Evolutionary conservation across 1,140 invertebrate species (phyloP).

Genomic region (Cydia fagiglandana): DNA sequence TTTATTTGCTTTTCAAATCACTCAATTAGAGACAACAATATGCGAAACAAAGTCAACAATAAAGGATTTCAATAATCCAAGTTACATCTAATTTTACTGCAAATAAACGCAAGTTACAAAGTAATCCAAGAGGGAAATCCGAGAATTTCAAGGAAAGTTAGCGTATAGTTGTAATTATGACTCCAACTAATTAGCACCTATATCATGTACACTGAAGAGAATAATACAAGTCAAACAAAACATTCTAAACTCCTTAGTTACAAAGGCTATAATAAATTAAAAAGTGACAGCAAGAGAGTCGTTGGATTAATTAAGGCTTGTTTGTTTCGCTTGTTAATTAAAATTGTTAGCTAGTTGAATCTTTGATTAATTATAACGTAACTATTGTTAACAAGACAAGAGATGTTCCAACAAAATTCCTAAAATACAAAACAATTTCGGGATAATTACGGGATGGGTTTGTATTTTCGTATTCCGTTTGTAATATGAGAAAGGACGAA

Average conservation of each 20-base stretch:
- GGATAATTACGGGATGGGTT: background rate
- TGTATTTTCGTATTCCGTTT: slow-evolving; percentile 1
- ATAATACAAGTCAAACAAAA: slow-evolving; percentile 2
- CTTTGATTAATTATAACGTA: slow-evolving; percentile 15
- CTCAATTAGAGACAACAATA: background rate
- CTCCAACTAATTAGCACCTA: background rate
- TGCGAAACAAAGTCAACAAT: background rate
- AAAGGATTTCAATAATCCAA: background rate
- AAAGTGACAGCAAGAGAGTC: background rate
- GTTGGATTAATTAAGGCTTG: slow-evolving; percentile 16
- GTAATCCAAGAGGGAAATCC: background rate
- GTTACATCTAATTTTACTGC: no score
- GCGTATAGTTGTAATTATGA: background rate
- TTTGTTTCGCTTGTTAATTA: slow-evolving; percentile 26
- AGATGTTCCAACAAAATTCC: background rate
- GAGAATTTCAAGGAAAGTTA: background rate
- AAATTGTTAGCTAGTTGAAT: slow-evolving; percentile 8
- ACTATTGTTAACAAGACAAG: slow-evolving; percentile 10
- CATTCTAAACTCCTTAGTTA: slow-evolving; percentile 14
- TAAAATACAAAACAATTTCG: background rate
- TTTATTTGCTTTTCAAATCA: no score
- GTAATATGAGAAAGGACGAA: background rate
- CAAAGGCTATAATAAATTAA: slow-evolving; percentile 21
- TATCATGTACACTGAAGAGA: background rate
- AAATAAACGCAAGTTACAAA: background rate